Evolutionary conservation across 2,113 vertebrate species (phyloP).

Genomic region (Forbesichthys agassizii): DNA sequence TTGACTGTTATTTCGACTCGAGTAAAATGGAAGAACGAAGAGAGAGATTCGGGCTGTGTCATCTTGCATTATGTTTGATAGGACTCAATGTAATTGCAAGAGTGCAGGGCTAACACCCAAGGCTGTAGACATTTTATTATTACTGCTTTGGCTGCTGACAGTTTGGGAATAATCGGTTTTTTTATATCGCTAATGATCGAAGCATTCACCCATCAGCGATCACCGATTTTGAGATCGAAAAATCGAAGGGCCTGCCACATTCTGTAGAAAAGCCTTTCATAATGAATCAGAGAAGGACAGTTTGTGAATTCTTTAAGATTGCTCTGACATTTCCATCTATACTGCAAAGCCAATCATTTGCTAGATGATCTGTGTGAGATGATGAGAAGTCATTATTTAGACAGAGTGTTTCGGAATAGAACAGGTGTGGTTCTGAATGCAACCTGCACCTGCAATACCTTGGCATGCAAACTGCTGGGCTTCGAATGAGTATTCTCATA

Average conservation of each 20-base stretch:
- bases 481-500: background rate
- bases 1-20: constrained; percentile 43
- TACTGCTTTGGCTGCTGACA: constrained; percentile 22
- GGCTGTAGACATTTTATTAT: constrained; percentile 29
- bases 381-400: background rate
- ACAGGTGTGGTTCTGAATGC: constrained; percentile 2
- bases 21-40: constrained; percentile 15
- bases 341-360: background rate
- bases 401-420: background rate
- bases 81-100: constrained; percentile 32
- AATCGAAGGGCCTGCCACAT: background rate
- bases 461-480: background rate
- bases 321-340: background rate
- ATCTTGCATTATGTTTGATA: constrained; percentile 38
- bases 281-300: background rate
- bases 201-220: constrained; percentile 11
- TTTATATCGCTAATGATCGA: constrained; percentile 29
- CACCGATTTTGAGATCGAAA: too few relatives aligned
- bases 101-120: constrained; percentile 21
- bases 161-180: constrained; percentile 24
- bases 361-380: background rate
- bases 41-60: constrained; percentile 27
- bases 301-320: background rate
- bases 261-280: background rate
- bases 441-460: background rate